phyloP scores from a whole-genome alignment of 2,888 invertebrate species.

The Caprella mutica region DNA sequence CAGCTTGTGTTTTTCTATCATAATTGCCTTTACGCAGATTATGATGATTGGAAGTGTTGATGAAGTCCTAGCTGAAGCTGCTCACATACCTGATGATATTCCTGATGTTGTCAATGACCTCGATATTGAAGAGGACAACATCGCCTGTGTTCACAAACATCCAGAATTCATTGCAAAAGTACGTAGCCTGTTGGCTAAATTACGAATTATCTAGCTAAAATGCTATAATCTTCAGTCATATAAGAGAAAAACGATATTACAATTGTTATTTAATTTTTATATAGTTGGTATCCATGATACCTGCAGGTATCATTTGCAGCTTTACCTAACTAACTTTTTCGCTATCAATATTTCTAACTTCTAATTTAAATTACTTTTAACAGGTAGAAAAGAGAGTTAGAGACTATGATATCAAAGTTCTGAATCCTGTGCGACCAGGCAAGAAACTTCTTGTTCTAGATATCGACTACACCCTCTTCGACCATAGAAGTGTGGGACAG shows the following conservation, averaged over 20 bases:
- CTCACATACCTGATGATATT: constrained; percentile 63
- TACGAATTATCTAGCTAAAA: too few species aligned
- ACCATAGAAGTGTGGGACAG: constrained; percentile 86
- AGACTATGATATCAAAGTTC: constrained; percentile 46
- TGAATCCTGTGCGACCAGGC: constrained; percentile 68
- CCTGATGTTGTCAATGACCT: constrained; percentile 84
- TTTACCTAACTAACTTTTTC: too few species aligned
- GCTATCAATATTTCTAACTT: too few species aligned
- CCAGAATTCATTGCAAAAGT: constrained; percentile 48
- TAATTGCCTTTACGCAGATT: constrained; percentile 48
- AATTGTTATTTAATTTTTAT: too few species aligned
- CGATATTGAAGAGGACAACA: constrained; percentile 74
- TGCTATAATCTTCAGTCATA: too few species aligned
- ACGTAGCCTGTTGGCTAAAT: too few species aligned
- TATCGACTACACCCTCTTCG: constrained; percentile 92
- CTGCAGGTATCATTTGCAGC: too few species aligned
- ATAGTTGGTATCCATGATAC: too few species aligned
- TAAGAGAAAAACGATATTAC: too few species aligned
- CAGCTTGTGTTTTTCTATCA: not conserved
- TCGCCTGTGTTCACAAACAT: constrained; percentile 55
- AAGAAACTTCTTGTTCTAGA: constrained; percentile 87
- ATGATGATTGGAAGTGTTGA: constrained; percentile 97
- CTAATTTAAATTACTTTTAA: too few species aligned
- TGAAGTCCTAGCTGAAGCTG: constrained; percentile 74
- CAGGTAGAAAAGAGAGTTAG: constrained; percentile 59